A percentile compares a stretch with the other conserved stretches of the same genome.
These are phyloP conservation scores for Orcinus orca DNA, from an alignment of 2,113 vertebrate species.

Conservation along the genomic window DNA sequence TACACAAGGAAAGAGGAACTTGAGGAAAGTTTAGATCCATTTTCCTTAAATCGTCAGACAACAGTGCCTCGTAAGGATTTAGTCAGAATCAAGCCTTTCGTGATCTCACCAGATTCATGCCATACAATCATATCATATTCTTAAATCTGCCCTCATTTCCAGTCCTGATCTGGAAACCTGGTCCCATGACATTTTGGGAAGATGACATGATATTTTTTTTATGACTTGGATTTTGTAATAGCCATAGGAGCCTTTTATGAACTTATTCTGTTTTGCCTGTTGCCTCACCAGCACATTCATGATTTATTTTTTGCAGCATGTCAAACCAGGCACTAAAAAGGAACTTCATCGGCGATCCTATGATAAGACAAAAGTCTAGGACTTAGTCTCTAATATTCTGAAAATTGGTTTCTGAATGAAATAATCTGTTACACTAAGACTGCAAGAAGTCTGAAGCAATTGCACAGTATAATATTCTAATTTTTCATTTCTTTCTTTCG, in stretches of 20 bases:
- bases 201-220: not conserved
- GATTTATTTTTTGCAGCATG: not conserved
- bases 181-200: not conserved
- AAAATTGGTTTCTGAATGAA: not conserved
- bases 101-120: not conserved
- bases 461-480: not conserved
- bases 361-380: not conserved
- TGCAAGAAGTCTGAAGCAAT: not conserved
- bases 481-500: not conserved
- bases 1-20: not conserved
- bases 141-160: not conserved
- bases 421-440: not conserved
- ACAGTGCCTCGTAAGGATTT: not conserved
- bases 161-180: not conserved
- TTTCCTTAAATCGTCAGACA: not conserved
- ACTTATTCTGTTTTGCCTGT: not conserved
- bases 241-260: not conserved
- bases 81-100: not conserved
- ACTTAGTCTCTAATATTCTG: not conserved
- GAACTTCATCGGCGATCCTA: not conserved
- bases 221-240: not conserved
- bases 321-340: not conserved
- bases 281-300: not conserved
- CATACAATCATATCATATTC: not conserved
- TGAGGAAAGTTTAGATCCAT: not conserved